Percentiles rank a stretch among this genome's conserved stretches.
Evolutionary conservation across 2,797 vertebrate species (phyloP).

Genomic region (Parauchenoglanis punctatus): DNA sequence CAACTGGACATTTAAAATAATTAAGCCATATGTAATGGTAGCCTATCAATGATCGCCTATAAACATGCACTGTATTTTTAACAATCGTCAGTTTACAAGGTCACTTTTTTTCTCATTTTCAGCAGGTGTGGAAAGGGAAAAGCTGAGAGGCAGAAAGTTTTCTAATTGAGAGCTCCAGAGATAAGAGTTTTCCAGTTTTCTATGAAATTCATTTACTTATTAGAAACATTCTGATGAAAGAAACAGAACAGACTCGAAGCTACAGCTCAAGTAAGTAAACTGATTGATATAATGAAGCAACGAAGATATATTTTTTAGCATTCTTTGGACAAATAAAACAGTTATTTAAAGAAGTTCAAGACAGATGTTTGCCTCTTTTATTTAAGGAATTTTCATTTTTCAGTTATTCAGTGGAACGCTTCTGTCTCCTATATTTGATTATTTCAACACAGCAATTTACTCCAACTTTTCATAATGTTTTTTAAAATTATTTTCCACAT

Average conservation of each 20-base stretch:
- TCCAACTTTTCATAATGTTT: neutral
- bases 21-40: neutral
- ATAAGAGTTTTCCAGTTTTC: neutral
- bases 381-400: neutral
- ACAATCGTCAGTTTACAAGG: conserved; percentile 60
- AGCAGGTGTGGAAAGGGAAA: conserved; percentile 43
- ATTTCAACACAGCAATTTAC: neutral
- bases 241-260: neutral
- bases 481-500: neutral
- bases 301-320: neutral
- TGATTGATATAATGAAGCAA: too few species aligned
- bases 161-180: neutral
- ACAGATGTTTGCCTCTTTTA: neutral
- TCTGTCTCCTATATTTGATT: neutral
- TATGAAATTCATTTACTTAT: neutral
- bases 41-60: conserved; percentile 53
- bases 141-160: neutral
- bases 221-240: neutral
- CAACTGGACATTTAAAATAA: neutral
- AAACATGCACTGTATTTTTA: conserved; percentile 59
- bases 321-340: neutral
- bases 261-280: neutral
- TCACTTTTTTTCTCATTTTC: conserved; percentile 56
- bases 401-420: neutral
- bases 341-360: neutral